Evolutionary conservation across 2,113 vertebrate genomes (phyloP), one percentile per base, ranked within the genome.

Genomic region (Amblyornis subalaris): DNA sequence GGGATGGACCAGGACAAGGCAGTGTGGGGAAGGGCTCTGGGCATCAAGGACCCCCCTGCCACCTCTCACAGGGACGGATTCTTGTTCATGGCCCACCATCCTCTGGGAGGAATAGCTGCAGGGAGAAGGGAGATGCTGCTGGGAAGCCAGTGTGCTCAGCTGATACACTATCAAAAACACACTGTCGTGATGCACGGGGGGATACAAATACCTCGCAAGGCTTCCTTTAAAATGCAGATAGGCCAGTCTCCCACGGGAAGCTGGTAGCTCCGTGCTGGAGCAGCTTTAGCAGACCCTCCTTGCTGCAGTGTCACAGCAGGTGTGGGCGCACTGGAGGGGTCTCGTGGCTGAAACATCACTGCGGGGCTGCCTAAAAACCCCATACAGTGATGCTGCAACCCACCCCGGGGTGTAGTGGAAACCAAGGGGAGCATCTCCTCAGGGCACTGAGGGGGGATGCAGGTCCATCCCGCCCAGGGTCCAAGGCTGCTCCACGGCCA

Each of bases 141-240:
- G 61, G 60, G 60, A 57, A 74, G 9, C 12, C 18, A 18, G 9
- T 2, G 28, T 20, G 36, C 51, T 60, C 19, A 16, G 40, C 36
- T 14, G 24, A 40, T 45, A n/a, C 6, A 3, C 55, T 15, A 10
- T 20, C 51, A 77, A 35, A 85, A 67, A 0, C 76, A 72, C 17
- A 9, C 15, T 50, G 77, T 53, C 6, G 1, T 0, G 0, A 16
- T 53, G 11, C 1, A 0, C 1, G 0, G n/a, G 15, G 28, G 51
- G 13, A 51, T 48, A 51, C 20, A 65, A 65, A 87, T 3, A 38
- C 17, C 28, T 84, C 65, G 53, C 53, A 31, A 76, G 44, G 53
- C 58, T 69, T 60, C 18, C 48, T 57, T 50, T 42, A 19, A 54
- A 67, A 28, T 4, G 33, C 58, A 76, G 72, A 5, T 50, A 81